These are phyloP conservation scores for Nomada ruficornis DNA, from an alignment of 2,888 invertebrate genomes.

Conservation along the genomic window DNA sequence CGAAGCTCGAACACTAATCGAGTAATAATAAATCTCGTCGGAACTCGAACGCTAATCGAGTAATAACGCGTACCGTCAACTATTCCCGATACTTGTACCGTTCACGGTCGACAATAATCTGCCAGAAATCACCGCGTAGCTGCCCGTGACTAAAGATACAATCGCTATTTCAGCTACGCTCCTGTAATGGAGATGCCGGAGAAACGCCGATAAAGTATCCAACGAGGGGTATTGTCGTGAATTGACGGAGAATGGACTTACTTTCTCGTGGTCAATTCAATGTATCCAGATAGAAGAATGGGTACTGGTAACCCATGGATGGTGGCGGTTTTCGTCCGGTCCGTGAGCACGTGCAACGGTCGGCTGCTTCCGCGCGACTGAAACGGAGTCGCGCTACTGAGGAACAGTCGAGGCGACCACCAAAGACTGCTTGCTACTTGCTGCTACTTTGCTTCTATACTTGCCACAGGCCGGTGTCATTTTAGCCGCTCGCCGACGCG, in stretches of 20 bases:
- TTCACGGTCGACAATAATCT: no score
- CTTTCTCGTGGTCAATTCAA: conserved; percentile 52
- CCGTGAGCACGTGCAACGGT: conserved; percentile 69
- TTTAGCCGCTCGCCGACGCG: conserved; percentile 25
- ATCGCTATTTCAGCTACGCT: no score
- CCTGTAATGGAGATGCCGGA: no score
- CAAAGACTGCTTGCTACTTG: conserved; percentile 52
- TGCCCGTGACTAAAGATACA: no score
- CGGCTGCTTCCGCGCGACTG: conserved; percentile 74
- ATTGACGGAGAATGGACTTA: conserved; percentile 12
- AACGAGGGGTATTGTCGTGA: no score
- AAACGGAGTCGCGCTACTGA: conserved; percentile 60
- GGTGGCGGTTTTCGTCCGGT: conserved; percentile 43
- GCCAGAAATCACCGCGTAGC: background rate
- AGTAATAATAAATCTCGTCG: no score
- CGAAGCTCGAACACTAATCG: no score
- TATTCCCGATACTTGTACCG: no score
- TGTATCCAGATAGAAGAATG: conserved; percentile 52
- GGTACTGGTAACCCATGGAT: conserved; percentile 70
- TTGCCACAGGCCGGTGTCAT: conserved; percentile 25
- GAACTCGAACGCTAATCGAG: no score
- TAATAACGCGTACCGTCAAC: no score
- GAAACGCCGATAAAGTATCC: background rate
- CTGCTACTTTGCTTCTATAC: conserved; percentile 40
- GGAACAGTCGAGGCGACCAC: conserved; percentile 47